Evolutionary conservation across 2,113 vertebrate species (phyloP), one percentile per base, ranked within the genome.

Genomic region (Electrona antarctica): DNA sequence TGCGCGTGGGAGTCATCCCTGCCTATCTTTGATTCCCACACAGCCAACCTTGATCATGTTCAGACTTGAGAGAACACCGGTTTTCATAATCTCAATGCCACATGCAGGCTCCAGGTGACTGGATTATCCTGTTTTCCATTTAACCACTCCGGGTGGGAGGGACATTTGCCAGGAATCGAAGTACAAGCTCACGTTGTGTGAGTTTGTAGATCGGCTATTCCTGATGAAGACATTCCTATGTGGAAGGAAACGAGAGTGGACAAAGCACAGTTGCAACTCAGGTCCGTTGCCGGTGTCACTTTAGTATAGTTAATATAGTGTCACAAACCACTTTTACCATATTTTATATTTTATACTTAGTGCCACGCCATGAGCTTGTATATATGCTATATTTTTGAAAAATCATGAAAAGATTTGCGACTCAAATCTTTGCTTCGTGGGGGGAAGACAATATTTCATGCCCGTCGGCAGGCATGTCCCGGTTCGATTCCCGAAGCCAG

Each of bases 11-110:
- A 61, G 33, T 59, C 15, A 4, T 8, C 9, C 8, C 13, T 21
- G 21, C 21, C 21, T 21, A 7, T 21, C 21, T 28, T 28, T 8
- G 12, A 14, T 61, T 61, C 60, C 60, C 60, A 61, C 45, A 46
- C 10, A 46, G 60, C 7, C 52, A 46, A 45, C 10, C 21, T 61
- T 63, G 14, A 77, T 56, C 77, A 11, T 80, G 81, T 77, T 68
- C 52, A 65, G 60, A 77, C 81, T 70, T 69, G 71, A 56, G 6
- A 65, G 7, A 7, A 65, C 29, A 46, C 47, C 5, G 33, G 0
- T 41, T 41, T 41, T 41, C 41, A 46, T 14, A 21, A 21, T 13
- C 28, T 41, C 54, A 7, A 21, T 21, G 21, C 21, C 61, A 77
- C 62, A 71, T 49, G 14, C n/a, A 57, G 8, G 28, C 21, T 21